Conservation (phyloP, 2,888 invertebrate species). For the Pyralis farinalis region DNA sequence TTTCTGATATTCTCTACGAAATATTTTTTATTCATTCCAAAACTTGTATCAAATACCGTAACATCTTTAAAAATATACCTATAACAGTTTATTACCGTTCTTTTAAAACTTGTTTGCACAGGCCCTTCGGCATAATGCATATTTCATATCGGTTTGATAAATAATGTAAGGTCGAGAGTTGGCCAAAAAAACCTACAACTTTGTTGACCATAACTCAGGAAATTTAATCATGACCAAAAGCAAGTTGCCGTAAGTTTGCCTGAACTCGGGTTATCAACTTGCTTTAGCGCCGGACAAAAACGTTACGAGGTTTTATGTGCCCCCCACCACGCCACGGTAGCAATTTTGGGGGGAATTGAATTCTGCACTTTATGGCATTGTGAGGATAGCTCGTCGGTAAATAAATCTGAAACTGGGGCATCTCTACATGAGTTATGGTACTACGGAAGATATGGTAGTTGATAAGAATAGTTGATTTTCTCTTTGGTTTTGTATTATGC, state of each 20-base stretch:
- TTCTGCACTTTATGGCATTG: conserved; percentile 8
- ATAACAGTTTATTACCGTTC: conserved; percentile 28
- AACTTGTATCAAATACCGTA: conserved; percentile 17
- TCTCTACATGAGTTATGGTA: conserved; percentile 3
- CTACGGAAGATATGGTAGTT: not conserved
- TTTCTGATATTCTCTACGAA: no score
- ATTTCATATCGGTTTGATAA: conserved; percentile 56
- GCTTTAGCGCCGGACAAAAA: conserved; percentile 17
- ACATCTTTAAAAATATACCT: conserved; percentile 36
- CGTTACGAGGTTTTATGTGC: conserved; percentile 10
- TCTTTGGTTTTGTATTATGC: no score
- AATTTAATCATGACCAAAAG: conserved; percentile 62
- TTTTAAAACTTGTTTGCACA: conserved; percentile 46
- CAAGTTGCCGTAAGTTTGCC: conserved; percentile 33
- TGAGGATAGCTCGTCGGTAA: conserved; percentile 2
- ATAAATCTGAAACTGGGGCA: conserved; percentile 9
- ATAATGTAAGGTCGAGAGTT: conserved; percentile 46
- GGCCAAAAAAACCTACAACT: conserved; percentile 50
- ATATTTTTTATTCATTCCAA: conserved; percentile 14
- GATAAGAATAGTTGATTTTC: not conserved
- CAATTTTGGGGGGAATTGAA: conserved; percentile 9
- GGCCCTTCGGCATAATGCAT: conserved; percentile 45
- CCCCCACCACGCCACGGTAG: conserved; percentile 1
- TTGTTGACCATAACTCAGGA: conserved; percentile 57
- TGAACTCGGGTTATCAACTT: conserved; percentile 15